A percentile compares a stretch with the other conserved stretches of the same genome.
phyloP scores from a whole-genome alignment of 2,113 vertebrate genomes.

The Oreochromis tanganicae region DNA sequence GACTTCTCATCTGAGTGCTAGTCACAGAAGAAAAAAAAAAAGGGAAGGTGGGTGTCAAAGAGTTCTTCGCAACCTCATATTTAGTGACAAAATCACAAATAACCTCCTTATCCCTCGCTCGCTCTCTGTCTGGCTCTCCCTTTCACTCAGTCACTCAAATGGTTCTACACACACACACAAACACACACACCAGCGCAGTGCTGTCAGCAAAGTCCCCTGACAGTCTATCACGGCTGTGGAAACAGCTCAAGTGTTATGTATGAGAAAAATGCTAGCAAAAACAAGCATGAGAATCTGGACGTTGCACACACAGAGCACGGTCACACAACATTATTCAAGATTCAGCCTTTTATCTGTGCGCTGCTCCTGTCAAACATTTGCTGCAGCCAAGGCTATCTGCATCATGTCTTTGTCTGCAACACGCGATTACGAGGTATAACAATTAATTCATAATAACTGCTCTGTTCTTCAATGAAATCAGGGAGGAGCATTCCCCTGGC shows the following conservation, averaged over 20 bases:
- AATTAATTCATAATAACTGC: conserved; percentile 4
- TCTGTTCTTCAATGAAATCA: background rate
- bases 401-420: background rate
- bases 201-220: conserved; percentile 65
- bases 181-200: conserved; percentile 26
- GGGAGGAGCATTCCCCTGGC: background rate
- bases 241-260: conserved; percentile 59
- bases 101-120: background rate
- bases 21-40: background rate
- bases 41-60: conserved; percentile 21
- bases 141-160: conserved; percentile 24
- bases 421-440: background rate
- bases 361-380: background rate
- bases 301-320: conserved; percentile 7
- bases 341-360: background rate
- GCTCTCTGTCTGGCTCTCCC: conserved; percentile 4
- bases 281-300: conserved; percentile 45
- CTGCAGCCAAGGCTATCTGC: background rate
- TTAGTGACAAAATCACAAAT: conserved; percentile 52
- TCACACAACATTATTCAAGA: background rate
- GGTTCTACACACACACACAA: background rate
- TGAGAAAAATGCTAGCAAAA: conserved; percentile 49
- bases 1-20: conserved; percentile 1
- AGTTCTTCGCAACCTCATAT: conserved; percentile 34
- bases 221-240: conserved; percentile 59